phyloP scores from a whole-genome alignment of 2,888 invertebrate genomes.

The Dolichopus griseipennis region DNA sequence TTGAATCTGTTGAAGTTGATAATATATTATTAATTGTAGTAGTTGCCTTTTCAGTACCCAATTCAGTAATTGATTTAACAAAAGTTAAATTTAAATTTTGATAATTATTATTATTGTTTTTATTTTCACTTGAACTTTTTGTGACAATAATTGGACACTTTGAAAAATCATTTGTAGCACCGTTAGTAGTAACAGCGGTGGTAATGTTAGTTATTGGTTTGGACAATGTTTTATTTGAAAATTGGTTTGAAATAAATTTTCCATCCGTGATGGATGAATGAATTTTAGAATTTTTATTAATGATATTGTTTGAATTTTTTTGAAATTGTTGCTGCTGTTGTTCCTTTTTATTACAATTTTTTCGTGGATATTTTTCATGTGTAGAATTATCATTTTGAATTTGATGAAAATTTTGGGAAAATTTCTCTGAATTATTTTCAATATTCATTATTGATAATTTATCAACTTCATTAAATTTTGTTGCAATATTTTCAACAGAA shows the following conservation, averaged over 20 bases:
- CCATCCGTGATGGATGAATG: not conserved
- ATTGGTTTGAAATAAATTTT: not conserved
- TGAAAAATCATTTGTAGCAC: not conserved
- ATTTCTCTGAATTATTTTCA: not conserved
- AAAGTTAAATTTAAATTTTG: not conserved
- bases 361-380: not conserved
- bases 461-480: not conserved
- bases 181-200: too few species aligned
- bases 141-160: constrained; percentile 3
- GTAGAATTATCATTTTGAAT: too few species aligned
- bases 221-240: not conserved
- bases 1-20: not conserved
- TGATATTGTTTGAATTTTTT: not conserved
- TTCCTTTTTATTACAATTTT: not conserved
- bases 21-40: not conserved
- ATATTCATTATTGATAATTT: not conserved
- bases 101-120: not conserved
- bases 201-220: not conserved
- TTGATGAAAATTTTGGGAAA: too few species aligned
- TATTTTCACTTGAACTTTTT: not conserved
- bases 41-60: not conserved
- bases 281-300: not conserved
- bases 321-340: not conserved
- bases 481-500: not conserved
- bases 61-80: not conserved